Evolutionary conservation across 2,888 invertebrate genomes (phyloP), one percentile per base, ranked within the genome.

Genomic region (Pterostichus niger): DNA sequence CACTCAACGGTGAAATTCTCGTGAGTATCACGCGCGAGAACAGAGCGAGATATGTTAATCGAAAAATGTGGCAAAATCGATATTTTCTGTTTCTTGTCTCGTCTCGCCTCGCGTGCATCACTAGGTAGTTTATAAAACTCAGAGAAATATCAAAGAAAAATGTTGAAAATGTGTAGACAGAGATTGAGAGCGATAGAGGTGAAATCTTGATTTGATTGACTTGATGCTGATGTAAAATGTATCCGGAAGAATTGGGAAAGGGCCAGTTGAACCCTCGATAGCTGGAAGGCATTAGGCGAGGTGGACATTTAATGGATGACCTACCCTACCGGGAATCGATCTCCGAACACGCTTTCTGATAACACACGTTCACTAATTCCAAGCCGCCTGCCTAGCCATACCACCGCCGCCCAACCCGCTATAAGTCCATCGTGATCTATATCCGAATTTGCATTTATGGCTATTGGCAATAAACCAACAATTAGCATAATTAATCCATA

Each of bases 291-390:
- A 81, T 81, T 71, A 81, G 64, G 81, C 54, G 81, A 81, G 64
- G 81, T 73, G 81, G 81, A 81, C 81, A 81, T 68, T 81, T 52
- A 81, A 81, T 81, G 81, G 81, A 81, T 81, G 81, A 81, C 81
- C 81, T 54, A 56, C 81, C 56, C 71, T 11, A 35, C 15, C 54
- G 54, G 81, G 81, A 73, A 81, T 81, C 81, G 81, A 81, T 81
- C 81, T 52, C 61, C 49, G 68, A 79, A 80, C 49, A 35, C 80
- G 81, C 73, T 71, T 73, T 68, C 81, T 73, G 81, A 81, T 81
- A 81, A 81, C 81, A 81, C 81, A 81, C 81, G 81, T 81, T 81
- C 54, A 56, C 81, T 81, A 81, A 81, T 81, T 81, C 81, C 73
- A 24, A 24, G 75, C 44, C 68, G 68, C 49, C 40, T 17, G 61